phyloP scores from a whole-genome alignment of 2,113 vertebrate genomes.

The Sceloporus tristichus region DNA sequence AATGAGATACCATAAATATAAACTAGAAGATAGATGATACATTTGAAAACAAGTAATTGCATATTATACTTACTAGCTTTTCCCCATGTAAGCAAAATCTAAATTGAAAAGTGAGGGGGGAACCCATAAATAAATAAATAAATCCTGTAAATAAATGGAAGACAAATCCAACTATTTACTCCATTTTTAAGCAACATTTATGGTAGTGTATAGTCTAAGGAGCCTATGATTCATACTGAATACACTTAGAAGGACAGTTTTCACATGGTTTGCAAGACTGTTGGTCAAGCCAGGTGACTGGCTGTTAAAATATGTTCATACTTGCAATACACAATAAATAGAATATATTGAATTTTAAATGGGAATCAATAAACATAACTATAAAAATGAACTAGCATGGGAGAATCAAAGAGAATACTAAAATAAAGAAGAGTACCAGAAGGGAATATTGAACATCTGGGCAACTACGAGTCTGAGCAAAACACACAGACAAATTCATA shows the following conservation, averaged over 20 bases:
- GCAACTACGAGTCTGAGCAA: not conserved
- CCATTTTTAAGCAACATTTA: constrained; percentile 15
- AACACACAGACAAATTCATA: not conserved
- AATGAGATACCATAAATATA: constrained; percentile 56
- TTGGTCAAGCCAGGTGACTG: not conserved
- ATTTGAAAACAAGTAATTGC: constrained; percentile 15
- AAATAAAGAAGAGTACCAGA: not conserved
- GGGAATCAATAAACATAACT: not conserved
- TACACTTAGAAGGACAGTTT: not conserved
- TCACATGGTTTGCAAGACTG: not conserved
- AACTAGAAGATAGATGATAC: constrained; percentile 36
- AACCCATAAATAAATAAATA: not conserved
- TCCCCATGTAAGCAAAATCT: constrained; percentile 1
- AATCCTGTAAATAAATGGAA: not conserved
- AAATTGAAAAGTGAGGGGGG: constrained; percentile 36
- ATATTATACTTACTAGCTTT: constrained; percentile 36
- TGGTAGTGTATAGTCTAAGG: not conserved
- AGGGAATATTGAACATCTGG: constrained; percentile 8
- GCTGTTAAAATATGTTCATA: too few relatives aligned
- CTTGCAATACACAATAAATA: not conserved
- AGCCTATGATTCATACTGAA: constrained; percentile 19
- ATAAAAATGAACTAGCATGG: not conserved
- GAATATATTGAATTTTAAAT: not conserved
- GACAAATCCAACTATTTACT: not conserved
- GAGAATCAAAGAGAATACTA: not conserved